Conservation (phyloP, 2,113 vertebrate species). For the Kryptolebias marmoratus region DNA sequence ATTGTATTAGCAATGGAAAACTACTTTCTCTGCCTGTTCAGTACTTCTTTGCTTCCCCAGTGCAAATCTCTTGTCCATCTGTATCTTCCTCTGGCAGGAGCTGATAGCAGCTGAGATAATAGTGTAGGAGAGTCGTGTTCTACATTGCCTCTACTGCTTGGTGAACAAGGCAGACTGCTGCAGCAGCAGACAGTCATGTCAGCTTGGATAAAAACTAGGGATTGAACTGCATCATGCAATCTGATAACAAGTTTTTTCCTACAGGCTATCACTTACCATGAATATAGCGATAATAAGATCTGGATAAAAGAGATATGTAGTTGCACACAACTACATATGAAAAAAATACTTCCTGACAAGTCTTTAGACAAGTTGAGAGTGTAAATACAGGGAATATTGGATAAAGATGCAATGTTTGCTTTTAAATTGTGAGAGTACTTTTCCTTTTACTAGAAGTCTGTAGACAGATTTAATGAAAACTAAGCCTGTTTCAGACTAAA, state of each 20-base stretch:
- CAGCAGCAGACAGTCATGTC: conserved; percentile 55
- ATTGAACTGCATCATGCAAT: conserved; percentile 40
- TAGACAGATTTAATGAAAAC: not conserved
- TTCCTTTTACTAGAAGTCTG: not conserved
- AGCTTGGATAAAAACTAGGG: conserved; percentile 40
- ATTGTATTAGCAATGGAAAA: not conserved
- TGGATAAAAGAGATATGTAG: conserved; percentile 15
- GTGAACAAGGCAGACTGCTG: conserved; percentile 62
- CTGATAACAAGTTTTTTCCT: conserved; percentile 34
- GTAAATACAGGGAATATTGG: not conserved
- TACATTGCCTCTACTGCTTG: conserved; percentile 45
- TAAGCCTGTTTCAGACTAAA: conserved; percentile 13
- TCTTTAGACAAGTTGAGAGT: not conserved
- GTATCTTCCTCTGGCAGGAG: conserved; percentile 53
- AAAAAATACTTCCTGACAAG: not conserved
- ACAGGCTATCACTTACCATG: conserved; percentile 36
- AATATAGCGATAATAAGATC: conserved; percentile 17
- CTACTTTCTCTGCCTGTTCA: conserved; percentile 2
- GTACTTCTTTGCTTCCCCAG: conserved; percentile 24
- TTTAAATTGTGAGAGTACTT: not conserved
- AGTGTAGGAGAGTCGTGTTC: conserved; percentile 45
- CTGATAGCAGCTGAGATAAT: conserved; percentile 65
- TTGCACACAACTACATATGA: not conserved
- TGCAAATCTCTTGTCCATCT: conserved; percentile 56
- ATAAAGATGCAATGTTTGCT: not conserved